These are phyloP conservation scores for Elachura formosa DNA, from an alignment of 2,113 vertebrate species.

Conservation along the genomic window DNA sequence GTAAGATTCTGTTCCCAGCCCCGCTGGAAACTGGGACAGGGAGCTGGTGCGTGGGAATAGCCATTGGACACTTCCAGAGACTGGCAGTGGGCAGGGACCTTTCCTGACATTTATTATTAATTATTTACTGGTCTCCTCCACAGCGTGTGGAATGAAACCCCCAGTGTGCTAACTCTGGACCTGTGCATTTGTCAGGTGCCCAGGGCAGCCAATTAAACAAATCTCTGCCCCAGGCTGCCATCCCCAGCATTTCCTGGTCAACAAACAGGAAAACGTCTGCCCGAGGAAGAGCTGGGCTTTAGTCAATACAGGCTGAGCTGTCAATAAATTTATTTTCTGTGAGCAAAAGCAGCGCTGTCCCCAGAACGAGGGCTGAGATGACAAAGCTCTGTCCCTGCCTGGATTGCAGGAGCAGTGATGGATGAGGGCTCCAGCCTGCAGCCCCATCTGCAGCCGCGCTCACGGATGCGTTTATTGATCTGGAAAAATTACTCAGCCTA, in stretches of 20 bases:
- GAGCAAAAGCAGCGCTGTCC: background rate
- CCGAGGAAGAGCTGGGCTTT: background rate
- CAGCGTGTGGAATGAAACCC: fast-evolving
- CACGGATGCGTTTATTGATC: background rate
- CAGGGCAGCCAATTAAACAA: background rate
- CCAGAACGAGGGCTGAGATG: background rate
- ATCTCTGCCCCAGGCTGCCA: background rate
- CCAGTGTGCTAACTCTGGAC: fast-evolving
- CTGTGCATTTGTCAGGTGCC: background rate
- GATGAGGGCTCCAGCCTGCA: background rate
- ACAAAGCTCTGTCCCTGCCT: background rate
- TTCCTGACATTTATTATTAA: too few relatives aligned
- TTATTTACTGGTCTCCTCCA: background rate
- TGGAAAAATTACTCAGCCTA: background rate
- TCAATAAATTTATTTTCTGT: background rate
- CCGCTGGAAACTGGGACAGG: background rate
- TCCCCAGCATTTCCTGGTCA: background rate
- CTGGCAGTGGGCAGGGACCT: background rate
- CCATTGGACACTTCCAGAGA: fast-evolving
- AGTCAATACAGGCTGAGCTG: background rate
- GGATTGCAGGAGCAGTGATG: background rate
- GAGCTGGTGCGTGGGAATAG: background rate
- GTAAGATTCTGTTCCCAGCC: too few relatives aligned
- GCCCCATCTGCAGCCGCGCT: background rate
- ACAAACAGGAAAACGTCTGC: background rate